phyloP scores from a whole-genome alignment of 2,113 vertebrate genomes.

The Corythornis cristatus region DNA sequence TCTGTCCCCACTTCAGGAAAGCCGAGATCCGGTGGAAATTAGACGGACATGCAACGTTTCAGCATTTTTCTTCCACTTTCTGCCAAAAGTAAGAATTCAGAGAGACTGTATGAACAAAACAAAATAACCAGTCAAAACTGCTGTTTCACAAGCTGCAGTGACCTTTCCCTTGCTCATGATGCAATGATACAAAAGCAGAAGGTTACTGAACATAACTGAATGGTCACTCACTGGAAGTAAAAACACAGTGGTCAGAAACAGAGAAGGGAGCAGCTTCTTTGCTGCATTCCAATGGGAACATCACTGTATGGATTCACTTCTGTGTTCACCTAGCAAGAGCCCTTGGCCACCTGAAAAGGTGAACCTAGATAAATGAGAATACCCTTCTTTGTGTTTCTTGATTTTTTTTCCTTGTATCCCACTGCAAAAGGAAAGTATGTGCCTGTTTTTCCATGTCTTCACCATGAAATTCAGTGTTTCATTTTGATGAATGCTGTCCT shows the following conservation, averaged over 20 bases:
- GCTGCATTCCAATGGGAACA: neutral
- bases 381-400: neutral
- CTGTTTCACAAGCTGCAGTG: neutral
- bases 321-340: fast-evolving
- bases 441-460: neutral
- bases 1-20: neutral
- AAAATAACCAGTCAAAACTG: neutral
- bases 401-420: neutral
- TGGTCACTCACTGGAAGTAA: neutral
- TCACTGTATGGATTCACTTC: neutral
- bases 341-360: neutral
- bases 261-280: neutral
- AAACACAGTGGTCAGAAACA: neutral
- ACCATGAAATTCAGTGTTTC: neutral
- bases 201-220: neutral
- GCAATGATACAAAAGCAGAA: neutral
- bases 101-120: neutral
- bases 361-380: neutral
- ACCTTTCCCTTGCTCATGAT: neutral
- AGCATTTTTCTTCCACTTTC: neutral
- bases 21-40: neutral
- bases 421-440: neutral
- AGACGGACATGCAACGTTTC: neutral
- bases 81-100: neutral
- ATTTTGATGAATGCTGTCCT: neutral